Evolutionary conservation across 2,888 invertebrate species (phyloP), one percentile per base, ranked within the genome.

Genomic region (Uloborus plumipes): DNA sequence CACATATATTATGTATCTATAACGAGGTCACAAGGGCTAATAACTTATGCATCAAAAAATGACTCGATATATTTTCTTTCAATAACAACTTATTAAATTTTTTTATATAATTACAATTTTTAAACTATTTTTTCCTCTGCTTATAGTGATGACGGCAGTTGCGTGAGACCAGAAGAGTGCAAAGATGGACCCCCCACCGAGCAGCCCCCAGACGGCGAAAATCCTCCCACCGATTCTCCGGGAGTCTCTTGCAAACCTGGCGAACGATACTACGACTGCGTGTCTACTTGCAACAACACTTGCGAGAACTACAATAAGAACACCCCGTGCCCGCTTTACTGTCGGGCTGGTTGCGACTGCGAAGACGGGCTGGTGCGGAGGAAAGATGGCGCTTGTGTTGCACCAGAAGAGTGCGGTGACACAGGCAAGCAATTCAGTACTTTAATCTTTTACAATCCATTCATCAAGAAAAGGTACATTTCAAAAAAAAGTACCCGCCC

Each of bases 351-450:
- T 1, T 80, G 80, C 20, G 59, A 58, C 64, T 80, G 80, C 69
- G 74, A 80, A 16, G 58, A 69, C 1, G 69, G 64, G 2, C n/a
- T 70, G n/a, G 62, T 80, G 18, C 49, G 66, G 69, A 74, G 61
- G 39, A 80, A 69, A 53, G 16, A 80, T 22, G 74, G 80, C 31
- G 20, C 55, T 6, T 80, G 80, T 20, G 69, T 80, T 9, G 18
- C 13, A 16, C 72, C 79, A 4, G 72, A 72, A 26, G n/a, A 66
- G 13, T 72, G 79, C 20, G 15, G 18, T 53, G 18, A 11, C 16
- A 53, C 16, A 53, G 11, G 18, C 11, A 53, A 53, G 53, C 18
- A 53, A 9, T 6, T 53, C 4, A 7, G n/a, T n/a, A n/a, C n/a
- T n/a, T n/a, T n/a, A n/a, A n/a, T n/a, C 31, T 2, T 31, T 31